Conservation (phyloP, 2,888 invertebrate genomes). For the Lasius fuliginosus region DNA sequence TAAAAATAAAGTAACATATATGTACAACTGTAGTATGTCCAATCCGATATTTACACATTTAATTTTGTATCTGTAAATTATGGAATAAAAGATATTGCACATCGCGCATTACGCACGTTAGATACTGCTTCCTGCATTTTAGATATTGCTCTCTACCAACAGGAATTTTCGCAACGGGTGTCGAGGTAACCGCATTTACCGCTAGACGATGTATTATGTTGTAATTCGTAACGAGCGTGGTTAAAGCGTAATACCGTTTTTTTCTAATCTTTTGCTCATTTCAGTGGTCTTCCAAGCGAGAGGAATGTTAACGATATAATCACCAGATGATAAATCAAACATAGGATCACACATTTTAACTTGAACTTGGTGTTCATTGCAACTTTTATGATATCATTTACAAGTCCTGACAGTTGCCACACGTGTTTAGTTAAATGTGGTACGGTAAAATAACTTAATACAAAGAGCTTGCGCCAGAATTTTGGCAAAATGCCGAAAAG, state of each 20-base stretch:
- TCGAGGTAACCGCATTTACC: conserved; percentile 42
- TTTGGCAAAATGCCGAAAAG: conserved; percentile 34
- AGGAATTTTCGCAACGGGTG: conserved; percentile 46
- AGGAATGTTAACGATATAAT: conserved; percentile 42
- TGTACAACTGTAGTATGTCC: not conserved
- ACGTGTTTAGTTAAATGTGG: conserved; percentile 13
- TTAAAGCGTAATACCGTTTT: conserved; percentile 51
- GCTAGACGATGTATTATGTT: conserved; percentile 52
- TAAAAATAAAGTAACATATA: not conserved
- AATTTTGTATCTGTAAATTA: not conserved
- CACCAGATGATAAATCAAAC: conserved; percentile 5
- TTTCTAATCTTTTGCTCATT: conserved; percentile 45
- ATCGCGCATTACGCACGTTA: conserved; percentile 3
- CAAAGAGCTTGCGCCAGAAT: conserved; percentile 15
- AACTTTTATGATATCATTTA: not conserved
- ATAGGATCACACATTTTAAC: not conserved
- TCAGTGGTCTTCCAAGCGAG: conserved; percentile 38
- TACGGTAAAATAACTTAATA: conserved; percentile 1
- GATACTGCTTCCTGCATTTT: conserved; percentile 8
- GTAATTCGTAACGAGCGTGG: conserved; percentile 49
- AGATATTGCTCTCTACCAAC: not conserved
- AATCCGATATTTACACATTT: not conserved
- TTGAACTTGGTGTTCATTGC: not conserved
- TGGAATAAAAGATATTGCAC: not conserved
- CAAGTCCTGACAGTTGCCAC: conserved; percentile 16